These are phyloP conservation scores for Pilophorus perplexus DNA, from an alignment of 2,888 invertebrate genomes.

Conservation along the genomic window DNA sequence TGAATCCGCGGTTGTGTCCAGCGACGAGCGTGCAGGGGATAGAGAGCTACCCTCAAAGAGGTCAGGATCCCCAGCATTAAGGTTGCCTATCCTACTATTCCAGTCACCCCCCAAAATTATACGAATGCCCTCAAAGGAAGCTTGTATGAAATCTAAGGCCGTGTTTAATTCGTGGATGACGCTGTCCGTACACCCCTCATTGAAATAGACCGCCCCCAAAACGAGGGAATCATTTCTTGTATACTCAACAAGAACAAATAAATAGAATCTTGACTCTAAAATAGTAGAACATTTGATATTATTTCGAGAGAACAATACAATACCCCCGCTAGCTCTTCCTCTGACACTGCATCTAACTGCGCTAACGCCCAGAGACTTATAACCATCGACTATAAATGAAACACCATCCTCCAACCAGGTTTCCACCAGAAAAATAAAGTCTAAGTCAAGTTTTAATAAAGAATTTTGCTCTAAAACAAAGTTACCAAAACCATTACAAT, in stretches of 20 bases:
- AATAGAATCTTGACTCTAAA: slow-evolving; percentile 1
- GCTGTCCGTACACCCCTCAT: slow-evolving; percentile 12
- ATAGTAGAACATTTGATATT: not conserved
- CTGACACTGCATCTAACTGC: too few species aligned
- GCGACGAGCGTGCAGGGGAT: not conserved
- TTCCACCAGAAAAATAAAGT: slow-evolving; percentile 12
- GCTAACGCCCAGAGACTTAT: too few species aligned
- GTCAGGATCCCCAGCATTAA: not conserved
- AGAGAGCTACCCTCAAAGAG: slow-evolving; percentile 8
- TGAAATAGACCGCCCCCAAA: too few species aligned
- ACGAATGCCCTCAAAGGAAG: too few species aligned
- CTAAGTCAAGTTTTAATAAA: too few species aligned
- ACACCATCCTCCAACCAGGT: too few species aligned
- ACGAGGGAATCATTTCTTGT: not conserved
- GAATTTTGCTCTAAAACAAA: too few species aligned
- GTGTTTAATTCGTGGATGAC: not conserved
- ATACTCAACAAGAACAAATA: slow-evolving; percentile 21
- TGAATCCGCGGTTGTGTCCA: not conserved
- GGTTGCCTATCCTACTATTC: slow-evolving; percentile 25
- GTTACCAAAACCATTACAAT: too few species aligned
- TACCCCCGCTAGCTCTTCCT: slow-evolving; percentile 19
- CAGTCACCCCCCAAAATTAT: slow-evolving; percentile 19
- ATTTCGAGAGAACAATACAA: not conserved
- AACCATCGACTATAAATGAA: too few species aligned
- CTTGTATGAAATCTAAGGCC: not conserved